Evolutionary conservation across 2,888 invertebrate species (phyloP).

Genomic region (Chymomyza procnemis): DNA sequence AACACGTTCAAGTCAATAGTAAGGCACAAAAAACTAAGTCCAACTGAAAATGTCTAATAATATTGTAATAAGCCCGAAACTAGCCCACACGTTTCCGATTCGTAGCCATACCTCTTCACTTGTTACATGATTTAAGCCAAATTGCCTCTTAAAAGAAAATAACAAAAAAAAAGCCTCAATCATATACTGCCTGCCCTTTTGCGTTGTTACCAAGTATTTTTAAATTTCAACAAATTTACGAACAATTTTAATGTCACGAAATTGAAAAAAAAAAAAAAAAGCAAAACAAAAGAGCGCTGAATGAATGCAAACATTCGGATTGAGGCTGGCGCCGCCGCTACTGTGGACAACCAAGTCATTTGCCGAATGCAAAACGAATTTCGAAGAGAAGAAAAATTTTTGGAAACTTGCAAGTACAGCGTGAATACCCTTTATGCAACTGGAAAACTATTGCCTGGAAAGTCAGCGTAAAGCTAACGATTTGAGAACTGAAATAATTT

Average conservation of each 20-base stretch:
- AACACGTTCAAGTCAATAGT: constrained; percentile 11
- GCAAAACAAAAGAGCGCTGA: not conserved
- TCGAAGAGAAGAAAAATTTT: not conserved
- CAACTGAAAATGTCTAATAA: not conserved
- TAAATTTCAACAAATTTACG: constrained; percentile 9
- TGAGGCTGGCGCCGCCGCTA: constrained; percentile 39
- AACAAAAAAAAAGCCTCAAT: not conserved
- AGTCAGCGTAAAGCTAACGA: too few relatives aligned
- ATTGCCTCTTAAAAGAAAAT: not conserved
- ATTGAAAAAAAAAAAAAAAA: constrained; percentile 44
- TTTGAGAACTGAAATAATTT: too few relatives aligned
- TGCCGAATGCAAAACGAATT: not conserved
- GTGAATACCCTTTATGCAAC: not conserved
- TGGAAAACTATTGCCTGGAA: too few relatives aligned
- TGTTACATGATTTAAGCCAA: constrained; percentile 9
- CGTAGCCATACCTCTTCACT: constrained; percentile 7
- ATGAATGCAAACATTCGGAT: constrained; percentile 19
- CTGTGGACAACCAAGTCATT: constrained; percentile 14
- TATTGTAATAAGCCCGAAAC: not conserved
- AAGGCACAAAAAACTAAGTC: not conserved
- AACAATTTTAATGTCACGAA: constrained; percentile 68
- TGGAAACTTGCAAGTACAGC: not conserved
- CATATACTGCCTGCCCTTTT: not conserved
- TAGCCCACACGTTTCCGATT: not conserved
- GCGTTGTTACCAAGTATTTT: not conserved